Conservation (phyloP, 2,113 vertebrate species). For the Sturnus vulgaris region DNA sequence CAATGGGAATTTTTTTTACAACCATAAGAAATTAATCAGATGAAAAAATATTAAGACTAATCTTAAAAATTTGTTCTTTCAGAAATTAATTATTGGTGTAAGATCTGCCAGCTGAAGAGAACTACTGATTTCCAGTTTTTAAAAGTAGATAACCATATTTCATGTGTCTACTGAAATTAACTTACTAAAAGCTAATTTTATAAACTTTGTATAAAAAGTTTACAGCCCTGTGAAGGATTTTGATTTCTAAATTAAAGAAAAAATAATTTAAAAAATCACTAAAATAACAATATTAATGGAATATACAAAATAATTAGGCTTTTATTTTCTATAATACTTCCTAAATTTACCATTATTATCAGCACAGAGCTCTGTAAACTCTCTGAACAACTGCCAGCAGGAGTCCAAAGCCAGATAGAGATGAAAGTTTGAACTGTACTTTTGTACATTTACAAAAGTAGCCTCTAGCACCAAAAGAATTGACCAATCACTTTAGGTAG, state of each 20-base stretch:
- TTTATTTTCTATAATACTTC: background rate
- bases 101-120: background rate
- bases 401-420: background rate
- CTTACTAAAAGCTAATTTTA: background rate
- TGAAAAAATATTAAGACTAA: background rate
- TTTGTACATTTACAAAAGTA: background rate
- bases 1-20: background rate
- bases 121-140: background rate
- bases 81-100: background rate
- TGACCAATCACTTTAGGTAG: background rate
- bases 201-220: background rate
- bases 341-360: background rate
- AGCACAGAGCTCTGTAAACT: background rate
- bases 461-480: background rate
- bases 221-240: background rate
- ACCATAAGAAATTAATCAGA: background rate
- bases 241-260: background rate
- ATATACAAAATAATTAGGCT: background rate
- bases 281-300: background rate
- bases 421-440: background rate
- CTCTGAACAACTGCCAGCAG: background rate
- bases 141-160: background rate
- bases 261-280: background rate
- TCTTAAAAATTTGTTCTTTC: background rate
- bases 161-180: background rate